Evolutionary conservation across 2,888 invertebrate species (phyloP).

Genomic region (Cerastis rubricosa): DNA sequence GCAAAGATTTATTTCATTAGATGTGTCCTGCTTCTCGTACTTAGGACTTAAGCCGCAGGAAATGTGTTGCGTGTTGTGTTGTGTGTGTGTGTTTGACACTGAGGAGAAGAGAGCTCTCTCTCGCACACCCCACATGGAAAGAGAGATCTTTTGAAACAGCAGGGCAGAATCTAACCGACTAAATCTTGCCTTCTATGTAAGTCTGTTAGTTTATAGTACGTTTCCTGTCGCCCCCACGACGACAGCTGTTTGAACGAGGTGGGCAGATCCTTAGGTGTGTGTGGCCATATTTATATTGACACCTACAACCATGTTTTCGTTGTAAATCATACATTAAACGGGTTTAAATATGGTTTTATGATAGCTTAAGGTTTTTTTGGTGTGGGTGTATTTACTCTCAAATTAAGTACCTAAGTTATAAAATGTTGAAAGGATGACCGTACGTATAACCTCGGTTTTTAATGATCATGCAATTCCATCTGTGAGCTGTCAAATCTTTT

Average conservation of each 20-base stretch:
- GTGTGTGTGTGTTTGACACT: no score
- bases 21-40: no score
- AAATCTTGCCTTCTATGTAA: neutral
- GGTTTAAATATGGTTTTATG: constrained; percentile 41
- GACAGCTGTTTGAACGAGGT: constrained; percentile 63
- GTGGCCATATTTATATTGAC: constrained; percentile 59
- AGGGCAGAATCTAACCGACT: neutral
- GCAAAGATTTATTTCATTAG: no score
- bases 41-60: no score
- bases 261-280: constrained; percentile 51
- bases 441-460: neutral
- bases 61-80: no score
- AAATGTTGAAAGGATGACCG: neutral
- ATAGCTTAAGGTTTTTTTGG: constrained; percentile 3
- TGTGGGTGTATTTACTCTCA: constrained; percentile 23
- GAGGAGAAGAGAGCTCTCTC: no score
- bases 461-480: neutral
- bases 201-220: constrained; percentile 26
- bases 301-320: constrained; percentile 52
- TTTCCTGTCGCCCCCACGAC: constrained; percentile 56
- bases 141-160: no score
- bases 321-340: constrained; percentile 47
- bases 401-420: neutral
- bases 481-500: neutral
- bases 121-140: no score